Conservation (phyloP, 2,797 vertebrate genomes). For the Anguilla marmorata region DNA sequence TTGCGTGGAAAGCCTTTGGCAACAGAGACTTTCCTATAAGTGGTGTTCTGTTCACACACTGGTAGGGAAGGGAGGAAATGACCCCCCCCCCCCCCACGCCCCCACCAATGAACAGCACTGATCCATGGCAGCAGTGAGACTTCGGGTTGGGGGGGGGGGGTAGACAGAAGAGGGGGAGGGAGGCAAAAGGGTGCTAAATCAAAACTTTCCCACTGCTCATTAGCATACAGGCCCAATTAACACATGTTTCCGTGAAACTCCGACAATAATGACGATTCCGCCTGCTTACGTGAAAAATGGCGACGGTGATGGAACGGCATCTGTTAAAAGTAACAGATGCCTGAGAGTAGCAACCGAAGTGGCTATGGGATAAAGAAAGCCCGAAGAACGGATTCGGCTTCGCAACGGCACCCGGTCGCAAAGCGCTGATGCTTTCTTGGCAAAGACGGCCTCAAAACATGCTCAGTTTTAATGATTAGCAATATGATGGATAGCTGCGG, state of each 20-base stretch:
- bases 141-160: background rate
- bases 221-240: slow-evolving; percentile 16
- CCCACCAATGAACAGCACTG: slow-evolving; percentile 21
- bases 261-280: background rate
- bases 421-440: background rate
- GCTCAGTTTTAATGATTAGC: background rate
- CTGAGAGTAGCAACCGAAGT: background rate
- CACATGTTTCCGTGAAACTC: background rate
- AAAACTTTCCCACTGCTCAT: slow-evolving; percentile 19
- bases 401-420: background rate
- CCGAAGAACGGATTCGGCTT: background rate
- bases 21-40: slow-evolving; percentile 27
- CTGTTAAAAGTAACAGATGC: background rate
- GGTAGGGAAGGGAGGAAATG: slow-evolving; percentile 30
- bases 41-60: slow-evolving; percentile 24
- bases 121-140: slow-evolving; percentile 34
- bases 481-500: background rate
- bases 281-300: background rate
- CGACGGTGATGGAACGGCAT: background rate
- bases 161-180: background rate
- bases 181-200: slow-evolving; percentile 34
- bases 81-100: background rate
- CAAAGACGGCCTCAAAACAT: background rate
- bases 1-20: slow-evolving; percentile 22
- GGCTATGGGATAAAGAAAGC: background rate